Evolutionary conservation across 1,140 invertebrate genomes (phyloP), one percentile per base, ranked within the genome.

Genomic region (Carcinoscorpius rotundicauda): DNA sequence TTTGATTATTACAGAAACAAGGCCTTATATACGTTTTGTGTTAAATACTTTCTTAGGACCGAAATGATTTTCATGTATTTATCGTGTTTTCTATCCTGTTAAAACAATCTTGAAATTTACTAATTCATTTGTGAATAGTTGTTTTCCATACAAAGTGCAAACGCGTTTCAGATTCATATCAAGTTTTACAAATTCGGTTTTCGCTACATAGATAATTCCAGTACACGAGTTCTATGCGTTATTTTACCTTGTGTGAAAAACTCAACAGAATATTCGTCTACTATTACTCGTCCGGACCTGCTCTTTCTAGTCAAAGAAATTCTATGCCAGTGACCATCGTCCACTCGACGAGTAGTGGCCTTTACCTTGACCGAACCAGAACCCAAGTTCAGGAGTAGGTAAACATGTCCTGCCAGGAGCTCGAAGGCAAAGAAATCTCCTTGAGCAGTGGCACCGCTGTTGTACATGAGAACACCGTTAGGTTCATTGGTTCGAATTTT

Each of bases 401-500:
- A 96, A 60, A 98, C 83, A 73, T 97, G 88, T 0, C 94, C 93
- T 68, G 91, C 91, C 55, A 97, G 82, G 66, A 98, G 81, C 77
- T 98, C 95, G 68, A 98, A 85, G 6, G 93, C 93, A 74, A 98
- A 93, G 58, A 95, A 83, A 75, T 97, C 92, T 59, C 86, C 83
- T 85, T 92, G 79, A 3, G 75, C 64, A 1, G 70, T 49, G 73
- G 85, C 82, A 73, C 91, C 91, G 71, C 87, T 87, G 75, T 92
- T 95, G 81, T 94, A 94, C 72, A 97, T 84, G 63, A 98, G 84
- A 62, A 98, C 81, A 10, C 94, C 94, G 76, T 96, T 91, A 3
- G 91, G 85, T 78, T 97, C 93, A 73, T 89, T 93, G 11, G 94
- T 97, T 65, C 93, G 84, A 73, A 98, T 88, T 79, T 92, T 93